phyloP scores from a whole-genome alignment of 2,113 vertebrate genomes.

The Eira barbara region DNA sequence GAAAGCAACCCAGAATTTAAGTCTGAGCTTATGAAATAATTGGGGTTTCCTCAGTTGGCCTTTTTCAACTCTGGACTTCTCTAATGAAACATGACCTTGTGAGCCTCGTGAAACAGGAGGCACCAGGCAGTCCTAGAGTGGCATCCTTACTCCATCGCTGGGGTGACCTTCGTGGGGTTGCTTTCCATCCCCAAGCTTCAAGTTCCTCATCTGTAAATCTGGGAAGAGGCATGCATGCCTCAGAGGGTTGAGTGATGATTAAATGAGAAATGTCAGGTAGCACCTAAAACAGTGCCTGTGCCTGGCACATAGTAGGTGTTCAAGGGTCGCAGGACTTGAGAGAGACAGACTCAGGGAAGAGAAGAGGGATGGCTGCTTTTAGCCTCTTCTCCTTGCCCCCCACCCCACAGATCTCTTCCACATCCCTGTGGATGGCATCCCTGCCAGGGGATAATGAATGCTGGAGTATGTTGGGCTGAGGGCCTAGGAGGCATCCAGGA shows the following conservation, averaged over 20 bases:
- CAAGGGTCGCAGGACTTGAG: not conserved
- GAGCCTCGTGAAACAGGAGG: not conserved
- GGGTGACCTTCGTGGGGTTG: not conserved
- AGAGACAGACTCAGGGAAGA: not conserved
- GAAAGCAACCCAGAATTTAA: not conserved
- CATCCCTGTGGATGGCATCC: not conserved
- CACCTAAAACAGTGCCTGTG: not conserved
- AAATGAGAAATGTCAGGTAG: not conserved
- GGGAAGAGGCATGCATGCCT: not conserved
- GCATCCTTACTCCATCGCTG: not conserved
- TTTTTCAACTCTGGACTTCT: not conserved
- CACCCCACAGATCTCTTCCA: not conserved
- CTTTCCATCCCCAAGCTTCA: not conserved
- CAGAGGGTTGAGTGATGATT: not conserved
- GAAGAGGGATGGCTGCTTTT: not conserved
- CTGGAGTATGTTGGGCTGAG: not conserved
- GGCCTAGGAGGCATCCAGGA: not conserved
- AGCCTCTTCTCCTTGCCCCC: not conserved
- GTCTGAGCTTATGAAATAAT: not conserved
- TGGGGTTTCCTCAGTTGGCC: not conserved
- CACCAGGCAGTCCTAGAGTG: not conserved
- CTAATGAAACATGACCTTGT: constrained; percentile 49
- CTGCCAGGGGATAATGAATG: not conserved
- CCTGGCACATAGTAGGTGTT: not conserved
- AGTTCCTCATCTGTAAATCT: not conserved